Conservation (phyloP, 1,140 invertebrate genomes). For the Diorhabda carinulata region DNA sequence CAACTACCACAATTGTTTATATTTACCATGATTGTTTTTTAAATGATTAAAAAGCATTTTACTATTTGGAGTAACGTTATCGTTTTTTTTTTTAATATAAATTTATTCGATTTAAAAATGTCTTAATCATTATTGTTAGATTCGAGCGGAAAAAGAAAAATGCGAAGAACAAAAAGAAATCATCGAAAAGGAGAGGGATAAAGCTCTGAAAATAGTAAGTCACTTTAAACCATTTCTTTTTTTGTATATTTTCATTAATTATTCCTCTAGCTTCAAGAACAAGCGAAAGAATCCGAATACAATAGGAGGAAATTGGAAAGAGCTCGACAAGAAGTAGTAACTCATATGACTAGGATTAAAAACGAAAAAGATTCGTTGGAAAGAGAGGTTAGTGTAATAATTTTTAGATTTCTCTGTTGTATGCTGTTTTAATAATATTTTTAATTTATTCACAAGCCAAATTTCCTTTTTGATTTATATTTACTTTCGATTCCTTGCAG, state of each 20-base stretch:
- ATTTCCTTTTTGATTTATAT: not conserved
- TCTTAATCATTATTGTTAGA: conserved; percentile 14
- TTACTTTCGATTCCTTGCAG: not conserved
- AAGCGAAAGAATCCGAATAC: conserved; percentile 56
- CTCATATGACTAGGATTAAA: conserved; percentile 57
- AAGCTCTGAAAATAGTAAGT: conserved; percentile 49
- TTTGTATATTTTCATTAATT: not conserved
- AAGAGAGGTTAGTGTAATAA: conserved; percentile 50
- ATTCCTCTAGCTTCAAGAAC: conserved; percentile 51
- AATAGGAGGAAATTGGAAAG: conserved; percentile 55
- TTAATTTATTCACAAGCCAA: too few species aligned
- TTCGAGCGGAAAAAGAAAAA: conserved; percentile 48
- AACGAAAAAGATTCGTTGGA: conserved; percentile 58
- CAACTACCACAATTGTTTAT: too few species aligned
- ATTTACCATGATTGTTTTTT: too few species aligned
- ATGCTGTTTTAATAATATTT: too few species aligned
- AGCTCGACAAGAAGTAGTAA: conserved; percentile 57
- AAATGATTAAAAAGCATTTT: too few species aligned
- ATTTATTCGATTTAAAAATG: not conserved
- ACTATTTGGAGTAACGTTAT: too few species aligned
- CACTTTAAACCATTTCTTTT: not conserved
- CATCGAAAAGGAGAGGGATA: conserved; percentile 50
- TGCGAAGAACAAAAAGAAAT: conserved; percentile 48
- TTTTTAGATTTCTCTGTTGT: too few species aligned
- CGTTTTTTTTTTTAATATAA: too few species aligned